These are phyloP conservation scores for Oryzias javanicus DNA, from an alignment of 2,113 vertebrate genomes.

Conservation along the genomic window DNA sequence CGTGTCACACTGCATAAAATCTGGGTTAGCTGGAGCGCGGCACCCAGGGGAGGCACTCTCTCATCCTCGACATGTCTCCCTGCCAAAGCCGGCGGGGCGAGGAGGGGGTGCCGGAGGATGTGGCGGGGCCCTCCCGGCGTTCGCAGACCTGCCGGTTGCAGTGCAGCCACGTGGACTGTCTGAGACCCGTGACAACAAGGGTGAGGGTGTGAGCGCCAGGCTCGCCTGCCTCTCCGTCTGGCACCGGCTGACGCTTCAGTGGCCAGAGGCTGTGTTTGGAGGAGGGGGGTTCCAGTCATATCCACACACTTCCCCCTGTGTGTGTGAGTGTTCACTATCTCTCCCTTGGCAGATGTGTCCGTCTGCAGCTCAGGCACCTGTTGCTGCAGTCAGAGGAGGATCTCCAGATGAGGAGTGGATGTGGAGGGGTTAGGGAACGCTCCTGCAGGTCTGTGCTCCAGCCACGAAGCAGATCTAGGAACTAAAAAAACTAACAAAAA, in stretches of 20 bases:
- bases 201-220: conserved; percentile 5
- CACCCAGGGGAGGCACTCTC: conserved; percentile 56
- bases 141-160: no score
- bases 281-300: conserved; percentile 12
- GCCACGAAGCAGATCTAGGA: no score
- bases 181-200: conserved; percentile 21
- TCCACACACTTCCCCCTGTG: conserved; percentile 1
- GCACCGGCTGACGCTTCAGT: conserved; percentile 36
- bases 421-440: no score
- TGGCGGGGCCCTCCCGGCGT: no score
- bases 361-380: conserved; percentile 46
- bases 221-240: conserved; percentile 51
- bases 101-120: neutral
- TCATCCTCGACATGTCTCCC: conserved; percentile 53
- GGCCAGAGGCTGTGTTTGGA: conserved; percentile 47
- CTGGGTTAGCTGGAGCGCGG: conserved; percentile 60
- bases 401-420: no score
- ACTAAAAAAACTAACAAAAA: no score
- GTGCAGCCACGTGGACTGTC: no score
- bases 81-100: conserved; percentile 44
- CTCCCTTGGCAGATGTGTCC: conserved; percentile 56
- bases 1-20: conserved; percentile 65
- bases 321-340: conserved; percentile 6
- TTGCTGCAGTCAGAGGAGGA: conserved; percentile 32
- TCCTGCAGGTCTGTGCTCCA: no score